These are phyloP conservation scores for Tetraneura akinire DNA, from an alignment of 1,140 invertebrate species.

Conservation along the genomic window DNA sequence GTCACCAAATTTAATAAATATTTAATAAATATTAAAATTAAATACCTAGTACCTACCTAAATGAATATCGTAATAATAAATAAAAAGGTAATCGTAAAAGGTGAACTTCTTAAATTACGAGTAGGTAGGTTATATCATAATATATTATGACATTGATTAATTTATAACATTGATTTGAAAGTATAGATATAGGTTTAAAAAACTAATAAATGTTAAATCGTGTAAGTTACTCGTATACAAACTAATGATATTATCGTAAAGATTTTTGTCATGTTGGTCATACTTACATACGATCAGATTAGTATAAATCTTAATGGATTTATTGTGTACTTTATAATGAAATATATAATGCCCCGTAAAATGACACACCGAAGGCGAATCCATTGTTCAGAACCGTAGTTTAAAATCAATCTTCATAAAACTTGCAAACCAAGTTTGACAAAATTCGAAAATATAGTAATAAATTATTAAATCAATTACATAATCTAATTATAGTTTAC, in stretches of 20 bases:
- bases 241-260: not conserved
- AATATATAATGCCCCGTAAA: not conserved
- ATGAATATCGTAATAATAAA: too few relatives aligned
- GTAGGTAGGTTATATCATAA: too few relatives aligned
- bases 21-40: too few relatives aligned
- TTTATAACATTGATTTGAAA: not conserved
- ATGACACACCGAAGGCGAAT: not conserved
- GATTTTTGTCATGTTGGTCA: not conserved
- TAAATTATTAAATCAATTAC: not conserved
- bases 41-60: too few relatives aligned
- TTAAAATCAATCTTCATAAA: not conserved
- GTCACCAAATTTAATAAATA: too few relatives aligned
- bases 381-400: not conserved
- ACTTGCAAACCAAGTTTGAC: constrained; percentile 2
- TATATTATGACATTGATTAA: too few relatives aligned
- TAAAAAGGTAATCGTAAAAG: too few relatives aligned
- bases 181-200: not conserved
- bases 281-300: not conserved
- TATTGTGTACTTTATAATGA: not conserved
- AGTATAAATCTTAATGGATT: constrained; percentile 11
- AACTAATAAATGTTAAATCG: too few relatives aligned
- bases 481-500: not conserved
- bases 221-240: not conserved
- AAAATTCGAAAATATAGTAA: not conserved
- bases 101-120: too few relatives aligned